Evolutionary conservation across 2,797 vertebrate genomes (phyloP).

Genomic region (Silurus aristotelis): DNA sequence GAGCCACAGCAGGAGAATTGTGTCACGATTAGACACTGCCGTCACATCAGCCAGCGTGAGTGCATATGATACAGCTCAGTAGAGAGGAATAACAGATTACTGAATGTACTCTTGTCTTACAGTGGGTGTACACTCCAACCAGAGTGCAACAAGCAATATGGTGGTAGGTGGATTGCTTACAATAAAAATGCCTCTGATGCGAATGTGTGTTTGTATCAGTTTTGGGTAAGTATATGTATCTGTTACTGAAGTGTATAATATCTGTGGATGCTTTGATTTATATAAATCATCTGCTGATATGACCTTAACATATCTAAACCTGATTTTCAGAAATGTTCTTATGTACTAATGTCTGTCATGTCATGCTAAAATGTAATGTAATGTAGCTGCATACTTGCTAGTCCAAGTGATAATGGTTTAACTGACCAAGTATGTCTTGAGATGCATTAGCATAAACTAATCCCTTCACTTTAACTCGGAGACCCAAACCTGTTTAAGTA

Average conservation of each 20-base stretch:
- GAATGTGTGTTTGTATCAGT: not conserved
- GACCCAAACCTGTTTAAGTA: too few species aligned
- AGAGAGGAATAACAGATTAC: not conserved
- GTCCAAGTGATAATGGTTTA: too few species aligned
- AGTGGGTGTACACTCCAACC: not conserved
- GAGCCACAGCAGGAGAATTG: not conserved
- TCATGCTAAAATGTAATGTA: too few species aligned
- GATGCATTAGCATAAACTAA: too few species aligned
- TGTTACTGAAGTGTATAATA: not conserved
- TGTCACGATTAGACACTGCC: not conserved
- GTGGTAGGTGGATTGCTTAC: not conserved
- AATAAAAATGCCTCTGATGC: not conserved
- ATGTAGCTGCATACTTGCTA: too few species aligned
- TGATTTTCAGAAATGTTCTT: too few species aligned
- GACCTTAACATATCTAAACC: not conserved
- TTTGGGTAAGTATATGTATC: not conserved
- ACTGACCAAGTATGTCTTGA: too few species aligned
- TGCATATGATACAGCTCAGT: not conserved
- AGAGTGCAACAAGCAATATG: not conserved
- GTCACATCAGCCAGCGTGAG: not conserved
- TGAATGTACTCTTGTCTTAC: not conserved
- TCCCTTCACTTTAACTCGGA: too few species aligned
- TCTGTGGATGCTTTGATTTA: not conserved
- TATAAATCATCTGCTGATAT: not conserved
- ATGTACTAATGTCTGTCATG: too few species aligned